Conservation (phyloP, 2,113 vertebrate genomes). For the Notothenia coriiceps region DNA sequence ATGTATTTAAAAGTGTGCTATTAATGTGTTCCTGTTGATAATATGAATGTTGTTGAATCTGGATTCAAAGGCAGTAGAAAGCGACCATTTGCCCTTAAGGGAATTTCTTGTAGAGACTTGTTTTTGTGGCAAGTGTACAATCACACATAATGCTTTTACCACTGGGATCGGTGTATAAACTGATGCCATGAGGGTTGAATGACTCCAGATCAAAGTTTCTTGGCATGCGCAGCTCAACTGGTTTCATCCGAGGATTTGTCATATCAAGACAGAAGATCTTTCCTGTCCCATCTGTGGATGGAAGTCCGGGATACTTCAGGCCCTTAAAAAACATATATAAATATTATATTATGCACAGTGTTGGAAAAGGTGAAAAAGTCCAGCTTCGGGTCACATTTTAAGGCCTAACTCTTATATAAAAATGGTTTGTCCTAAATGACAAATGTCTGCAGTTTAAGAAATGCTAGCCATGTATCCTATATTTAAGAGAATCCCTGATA, state of each 20-base stretch:
- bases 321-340: conserved; percentile 52
- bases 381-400: neutral
- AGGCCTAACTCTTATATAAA: neutral
- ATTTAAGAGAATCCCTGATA: neutral
- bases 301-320: conserved; percentile 68
- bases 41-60: neutral
- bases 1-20: neutral
- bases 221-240: conserved; percentile 86
- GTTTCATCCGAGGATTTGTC: conserved; percentile 79
- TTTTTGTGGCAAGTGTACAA: neutral
- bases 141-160: conserved; percentile 77
- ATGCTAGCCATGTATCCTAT: neutral
- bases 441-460: neutral
- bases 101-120: neutral
- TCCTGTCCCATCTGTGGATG: conserved; percentile 81
- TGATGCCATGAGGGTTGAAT: conserved; percentile 95
- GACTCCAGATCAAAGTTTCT: conserved; percentile 88
- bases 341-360: neutral
- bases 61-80: neutral
- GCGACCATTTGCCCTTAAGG: neutral
- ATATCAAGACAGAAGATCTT: conserved; percentile 89
- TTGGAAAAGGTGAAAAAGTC: neutral
- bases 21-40: neutral
- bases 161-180: conserved; percentile 83
- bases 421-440: neutral